phyloP scores from a whole-genome alignment of 2,113 vertebrate genomes.

The Prunella fulvescens region DNA sequence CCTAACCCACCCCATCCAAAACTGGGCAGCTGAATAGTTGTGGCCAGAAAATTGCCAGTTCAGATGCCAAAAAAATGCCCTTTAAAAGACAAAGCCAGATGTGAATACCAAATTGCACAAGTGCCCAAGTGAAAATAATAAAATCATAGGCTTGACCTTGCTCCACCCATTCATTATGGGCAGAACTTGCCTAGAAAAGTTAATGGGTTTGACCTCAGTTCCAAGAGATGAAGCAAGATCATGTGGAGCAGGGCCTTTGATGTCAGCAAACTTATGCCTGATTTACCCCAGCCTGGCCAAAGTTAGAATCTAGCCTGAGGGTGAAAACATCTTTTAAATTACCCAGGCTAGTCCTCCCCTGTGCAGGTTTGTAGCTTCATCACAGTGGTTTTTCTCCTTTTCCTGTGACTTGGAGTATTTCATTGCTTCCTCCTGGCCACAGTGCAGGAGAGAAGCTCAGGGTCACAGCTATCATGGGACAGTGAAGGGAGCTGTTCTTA shows the following conservation, averaged over 20 bases:
- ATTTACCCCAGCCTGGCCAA: neutral
- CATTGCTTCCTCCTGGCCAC: neutral
- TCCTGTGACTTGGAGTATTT: neutral
- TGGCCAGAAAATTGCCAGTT: neutral
- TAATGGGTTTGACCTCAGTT: neutral
- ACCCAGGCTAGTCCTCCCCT: neutral
- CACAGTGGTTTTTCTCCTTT: neutral
- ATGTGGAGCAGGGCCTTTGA: neutral
- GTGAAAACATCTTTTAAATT: neutral
- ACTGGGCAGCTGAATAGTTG: neutral
- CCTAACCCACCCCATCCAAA: neutral
- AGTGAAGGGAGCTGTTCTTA: neutral
- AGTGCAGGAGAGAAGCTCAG: neutral
- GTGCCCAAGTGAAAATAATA: neutral
- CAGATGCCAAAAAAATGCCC: neutral
- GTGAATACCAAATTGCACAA: neutral
- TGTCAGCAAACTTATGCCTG: neutral
- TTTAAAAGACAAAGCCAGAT: neutral
- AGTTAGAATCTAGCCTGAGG: neutral
- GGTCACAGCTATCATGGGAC: neutral
- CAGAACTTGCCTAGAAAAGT: neutral
- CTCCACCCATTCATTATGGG: constrained; percentile 1
- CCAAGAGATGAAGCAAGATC: neutral
- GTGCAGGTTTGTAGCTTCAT: neutral
- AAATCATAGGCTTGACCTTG: neutral